Conservation (phyloP, 2,113 vertebrate genomes). For the Mustela nigripes region DNA sequence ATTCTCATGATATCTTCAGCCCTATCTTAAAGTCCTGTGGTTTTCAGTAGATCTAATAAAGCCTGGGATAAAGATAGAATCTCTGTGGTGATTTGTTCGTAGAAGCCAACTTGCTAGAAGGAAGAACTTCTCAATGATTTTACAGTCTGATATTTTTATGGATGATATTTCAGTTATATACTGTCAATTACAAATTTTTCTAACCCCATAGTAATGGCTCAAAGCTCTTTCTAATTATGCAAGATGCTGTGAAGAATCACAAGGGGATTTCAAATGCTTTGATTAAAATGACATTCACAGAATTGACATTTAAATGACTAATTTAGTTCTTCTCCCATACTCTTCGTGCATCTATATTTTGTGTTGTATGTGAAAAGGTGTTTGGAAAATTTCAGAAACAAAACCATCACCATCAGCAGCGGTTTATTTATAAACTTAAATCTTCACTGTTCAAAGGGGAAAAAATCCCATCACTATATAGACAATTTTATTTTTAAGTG, state of each 20-base stretch:
- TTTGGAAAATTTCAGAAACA: constrained; percentile 34
- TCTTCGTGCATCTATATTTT: constrained; percentile 43
- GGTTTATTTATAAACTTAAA: constrained; percentile 52
- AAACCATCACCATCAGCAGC: neutral
- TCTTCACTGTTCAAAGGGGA: constrained; percentile 5
- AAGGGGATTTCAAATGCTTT: constrained; percentile 66
- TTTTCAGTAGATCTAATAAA: constrained; percentile 53
- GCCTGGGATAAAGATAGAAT: constrained; percentile 58
- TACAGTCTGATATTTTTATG: constrained; percentile 59
- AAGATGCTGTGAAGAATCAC: constrained; percentile 55
- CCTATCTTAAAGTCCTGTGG: neutral
- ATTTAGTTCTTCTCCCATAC: constrained; percentile 53
- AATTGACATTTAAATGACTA: constrained; percentile 72
- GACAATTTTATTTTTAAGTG: constrained; percentile 62
- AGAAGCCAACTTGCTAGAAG: neutral
- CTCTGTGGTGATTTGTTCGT: neutral
- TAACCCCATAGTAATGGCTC: constrained; percentile 29
- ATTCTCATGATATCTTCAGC: constrained; percentile 8
- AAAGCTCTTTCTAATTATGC: constrained; percentile 55
- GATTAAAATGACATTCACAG: constrained; percentile 73
- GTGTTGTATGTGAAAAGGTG: neutral
- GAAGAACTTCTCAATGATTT: constrained; percentile 56
- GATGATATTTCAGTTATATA: constrained; percentile 62
- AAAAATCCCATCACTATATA: constrained; percentile 22
- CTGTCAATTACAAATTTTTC: constrained; percentile 56